Evolutionary conservation across 1,140 invertebrate species (phyloP).

Genomic region (Pollicipes pollicipes): DNA sequence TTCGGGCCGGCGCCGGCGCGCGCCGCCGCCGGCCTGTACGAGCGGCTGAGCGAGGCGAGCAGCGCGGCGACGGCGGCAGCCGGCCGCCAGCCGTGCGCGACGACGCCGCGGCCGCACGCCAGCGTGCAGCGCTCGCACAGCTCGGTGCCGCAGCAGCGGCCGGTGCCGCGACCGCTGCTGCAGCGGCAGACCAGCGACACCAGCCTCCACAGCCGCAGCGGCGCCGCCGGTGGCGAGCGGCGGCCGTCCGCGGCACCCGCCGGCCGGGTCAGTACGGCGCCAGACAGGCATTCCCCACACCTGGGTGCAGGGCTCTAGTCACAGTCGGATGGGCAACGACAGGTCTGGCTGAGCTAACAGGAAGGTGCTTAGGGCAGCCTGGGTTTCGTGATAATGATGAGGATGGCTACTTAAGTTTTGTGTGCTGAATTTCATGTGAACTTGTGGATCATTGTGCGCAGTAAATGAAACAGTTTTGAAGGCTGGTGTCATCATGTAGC

Average conservation of each 20-base stretch:
- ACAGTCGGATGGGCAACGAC: conserved; percentile 14
- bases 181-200: conserved; percentile 15
- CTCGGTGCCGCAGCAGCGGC: conserved; percentile 10
- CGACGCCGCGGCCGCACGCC: conserved; percentile 1
- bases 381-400: background rate
- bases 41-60: conserved; percentile 15
- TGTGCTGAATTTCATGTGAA: too few species aligned
- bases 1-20: conserved; percentile 1
- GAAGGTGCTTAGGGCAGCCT: background rate
- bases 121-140: too few species aligned
- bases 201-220: conserved; percentile 14
- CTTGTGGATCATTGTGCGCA: too few species aligned
- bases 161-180: conserved; percentile 16
- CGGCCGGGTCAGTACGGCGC: too few species aligned
- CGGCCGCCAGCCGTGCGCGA: conserved; percentile 6
- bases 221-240: conserved; percentile 12
- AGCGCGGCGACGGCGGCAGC: conserved; percentile 10
- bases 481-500: too few species aligned
- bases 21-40: conserved; percentile 14
- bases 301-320: background rate
- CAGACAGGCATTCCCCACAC: too few species aligned
- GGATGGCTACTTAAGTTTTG: too few species aligned
- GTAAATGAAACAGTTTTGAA: too few species aligned
- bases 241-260: too few species aligned
- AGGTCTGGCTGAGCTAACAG: conserved; percentile 8